Conservation (phyloP, 2,888 invertebrate species). For the Ichneumon xanthorius region DNA sequence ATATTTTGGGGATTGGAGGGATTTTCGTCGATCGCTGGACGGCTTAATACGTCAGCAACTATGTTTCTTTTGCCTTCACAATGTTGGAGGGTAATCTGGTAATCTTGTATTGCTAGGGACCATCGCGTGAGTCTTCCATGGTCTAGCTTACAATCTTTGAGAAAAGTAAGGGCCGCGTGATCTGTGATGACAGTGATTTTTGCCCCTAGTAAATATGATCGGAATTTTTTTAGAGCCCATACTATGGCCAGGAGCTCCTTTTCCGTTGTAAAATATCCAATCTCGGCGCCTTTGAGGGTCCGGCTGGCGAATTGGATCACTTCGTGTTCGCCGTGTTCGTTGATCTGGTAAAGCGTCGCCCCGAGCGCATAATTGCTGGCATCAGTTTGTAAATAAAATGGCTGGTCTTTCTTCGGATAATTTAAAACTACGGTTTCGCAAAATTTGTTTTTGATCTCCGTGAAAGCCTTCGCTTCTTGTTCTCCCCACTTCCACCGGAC, state of each 20-base stretch:
- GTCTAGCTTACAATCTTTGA: background rate
- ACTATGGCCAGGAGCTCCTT: constrained; percentile 47
- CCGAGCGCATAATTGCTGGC: background rate
- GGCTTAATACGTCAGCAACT: background rate
- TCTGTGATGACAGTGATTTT: constrained; percentile 19
- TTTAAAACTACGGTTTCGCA: too few relatives aligned
- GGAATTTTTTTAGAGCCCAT: constrained; percentile 30
- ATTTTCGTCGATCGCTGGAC: background rate
- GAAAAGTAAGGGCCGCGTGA: constrained; percentile 40
- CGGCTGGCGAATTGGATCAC: background rate
- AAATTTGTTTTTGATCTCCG: too few relatives aligned
- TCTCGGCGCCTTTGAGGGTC: constrained; percentile 9
- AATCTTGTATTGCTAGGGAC: constrained; percentile 37
- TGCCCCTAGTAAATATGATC: constrained; percentile 27
- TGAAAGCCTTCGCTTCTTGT: background rate
- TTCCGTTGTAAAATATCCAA: constrained; percentile 22
- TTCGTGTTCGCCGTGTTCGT: background rate
- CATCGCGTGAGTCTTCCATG: constrained; percentile 31
- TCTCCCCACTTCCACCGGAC: background rate
- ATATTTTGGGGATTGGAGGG: too few relatives aligned
- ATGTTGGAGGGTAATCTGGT: constrained; percentile 6
- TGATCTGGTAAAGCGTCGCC: background rate
- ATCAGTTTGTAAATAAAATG: background rate
- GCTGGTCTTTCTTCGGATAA: too few relatives aligned
- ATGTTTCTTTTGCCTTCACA: constrained; percentile 25